phyloP scores from a whole-genome alignment of 2,797 vertebrate genomes.

The Smutsia gigantea region DNA sequence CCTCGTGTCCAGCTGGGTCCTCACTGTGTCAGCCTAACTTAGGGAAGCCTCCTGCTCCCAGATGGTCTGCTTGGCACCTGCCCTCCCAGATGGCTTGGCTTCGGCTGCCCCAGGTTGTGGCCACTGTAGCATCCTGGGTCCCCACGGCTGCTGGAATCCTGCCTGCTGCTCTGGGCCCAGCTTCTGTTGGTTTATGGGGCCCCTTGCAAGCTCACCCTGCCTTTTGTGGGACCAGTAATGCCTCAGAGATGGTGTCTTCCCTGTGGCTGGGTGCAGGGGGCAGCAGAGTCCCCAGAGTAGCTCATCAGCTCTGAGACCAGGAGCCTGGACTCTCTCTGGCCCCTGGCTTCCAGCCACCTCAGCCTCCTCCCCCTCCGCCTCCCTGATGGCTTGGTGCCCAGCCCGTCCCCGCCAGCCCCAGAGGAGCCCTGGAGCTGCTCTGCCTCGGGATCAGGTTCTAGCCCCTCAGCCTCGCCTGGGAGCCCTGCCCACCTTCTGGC shows the following conservation, averaged over 20 bases:
- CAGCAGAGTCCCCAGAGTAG: background rate
- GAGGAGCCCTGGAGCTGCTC: background rate
- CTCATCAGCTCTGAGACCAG: background rate
- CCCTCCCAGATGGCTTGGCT: background rate
- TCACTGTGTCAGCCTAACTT: background rate
- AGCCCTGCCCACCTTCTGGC: background rate
- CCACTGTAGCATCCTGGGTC: background rate
- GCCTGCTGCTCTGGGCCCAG: background rate
- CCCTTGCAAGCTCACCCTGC: background rate
- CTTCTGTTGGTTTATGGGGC: background rate
- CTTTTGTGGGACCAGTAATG: background rate
- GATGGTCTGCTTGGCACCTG: rapidly evolving
- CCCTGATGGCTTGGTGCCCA: too few relatives aligned
- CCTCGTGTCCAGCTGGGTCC: rapidly evolving
- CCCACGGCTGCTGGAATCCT: background rate
- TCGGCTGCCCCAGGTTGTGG: background rate
- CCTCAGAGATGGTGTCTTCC: background rate
- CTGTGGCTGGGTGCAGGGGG: background rate
- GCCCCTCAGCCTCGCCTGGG: too few relatives aligned
- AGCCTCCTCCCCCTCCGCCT: background rate
- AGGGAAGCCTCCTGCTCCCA: background rate
- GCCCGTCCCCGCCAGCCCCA: background rate
- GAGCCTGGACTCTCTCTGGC: background rate
- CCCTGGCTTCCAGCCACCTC: background rate
- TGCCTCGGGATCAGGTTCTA: background rate